Conservation (phyloP, 2,797 vertebrate species). For the Hyperoplus immaculatus region DNA sequence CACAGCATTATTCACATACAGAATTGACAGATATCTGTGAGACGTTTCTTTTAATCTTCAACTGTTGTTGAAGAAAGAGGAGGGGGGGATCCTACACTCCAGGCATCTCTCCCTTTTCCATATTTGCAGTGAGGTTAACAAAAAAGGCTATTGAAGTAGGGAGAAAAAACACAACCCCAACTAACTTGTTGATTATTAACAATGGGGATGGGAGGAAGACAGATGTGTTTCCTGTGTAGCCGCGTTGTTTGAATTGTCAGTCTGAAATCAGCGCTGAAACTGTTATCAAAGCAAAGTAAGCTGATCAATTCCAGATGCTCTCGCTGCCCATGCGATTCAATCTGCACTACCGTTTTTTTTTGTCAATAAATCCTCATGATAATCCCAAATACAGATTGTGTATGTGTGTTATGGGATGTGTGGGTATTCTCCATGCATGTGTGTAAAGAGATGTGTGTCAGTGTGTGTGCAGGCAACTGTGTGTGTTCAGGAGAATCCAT, state of each 20-base stretch:
- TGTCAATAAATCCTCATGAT: constrained; percentile 71
- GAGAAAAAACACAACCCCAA: constrained; percentile 77
- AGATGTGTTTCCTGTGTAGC: constrained; percentile 76
- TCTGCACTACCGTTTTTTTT: constrained; percentile 60
- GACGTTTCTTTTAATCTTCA: constrained; percentile 91
- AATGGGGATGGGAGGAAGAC: constrained; percentile 77
- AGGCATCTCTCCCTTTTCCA: constrained; percentile 83
- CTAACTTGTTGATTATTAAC: constrained; percentile 89
- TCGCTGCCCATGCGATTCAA: constrained; percentile 65
- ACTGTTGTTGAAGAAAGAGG: constrained; percentile 86
- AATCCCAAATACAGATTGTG: constrained; percentile 56
- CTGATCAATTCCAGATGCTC: constrained; percentile 75
- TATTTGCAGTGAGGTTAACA: constrained; percentile 88
- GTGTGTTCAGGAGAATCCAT: constrained; percentile 42
- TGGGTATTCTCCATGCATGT: constrained; percentile 33
- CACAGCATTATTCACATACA: constrained; percentile 87
- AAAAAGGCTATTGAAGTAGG: constrained; percentile 85
- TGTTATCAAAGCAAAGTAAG: constrained; percentile 78
- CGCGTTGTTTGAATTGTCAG: constrained; percentile 79
- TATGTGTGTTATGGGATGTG: constrained; percentile 38
- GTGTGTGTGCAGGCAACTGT: constrained; percentile 13
- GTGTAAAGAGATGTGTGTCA: constrained; percentile 33
- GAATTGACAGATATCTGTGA: constrained; percentile 89
- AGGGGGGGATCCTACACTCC: constrained; percentile 79
- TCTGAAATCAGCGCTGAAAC: constrained; percentile 71